These are phyloP conservation scores for Palaemon carinicauda DNA, from an alignment of 1,140 invertebrate species.

Conservation along the genomic window DNA sequence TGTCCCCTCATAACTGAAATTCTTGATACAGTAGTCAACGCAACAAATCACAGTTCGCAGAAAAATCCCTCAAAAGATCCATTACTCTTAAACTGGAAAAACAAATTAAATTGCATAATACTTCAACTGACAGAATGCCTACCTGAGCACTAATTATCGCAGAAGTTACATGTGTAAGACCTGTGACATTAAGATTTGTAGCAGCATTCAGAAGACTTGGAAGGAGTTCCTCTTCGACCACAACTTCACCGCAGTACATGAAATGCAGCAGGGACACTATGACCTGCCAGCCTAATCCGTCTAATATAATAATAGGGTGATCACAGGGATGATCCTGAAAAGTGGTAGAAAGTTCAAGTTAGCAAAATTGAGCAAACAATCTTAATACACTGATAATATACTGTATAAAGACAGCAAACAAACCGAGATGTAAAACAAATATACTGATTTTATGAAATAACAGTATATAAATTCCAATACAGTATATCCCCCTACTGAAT, in stretches of 20 bases:
- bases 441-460: too few relatives aligned
- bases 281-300: constrained; percentile 40
- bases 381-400: too few relatives aligned
- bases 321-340: constrained; percentile 56
- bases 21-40: too few relatives aligned
- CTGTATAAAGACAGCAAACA: too few relatives aligned
- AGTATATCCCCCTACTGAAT: too few relatives aligned
- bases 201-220: constrained; percentile 40
- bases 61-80: neutral
- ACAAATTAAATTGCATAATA: neutral
- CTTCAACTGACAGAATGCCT: neutral
- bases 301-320: constrained; percentile 52
- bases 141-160: constrained; percentile 43
- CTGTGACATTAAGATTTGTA: constrained; percentile 29
- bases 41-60: too few relatives aligned
- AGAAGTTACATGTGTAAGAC: constrained; percentile 41
- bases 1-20: too few relatives aligned
- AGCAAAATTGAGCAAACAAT: neutral
- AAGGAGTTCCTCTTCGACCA: constrained; percentile 47
- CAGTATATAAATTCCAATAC: too few relatives aligned
- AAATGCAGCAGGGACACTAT: constrained; percentile 48
- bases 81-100: neutral
- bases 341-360: neutral
- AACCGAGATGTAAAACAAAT: too few relatives aligned
- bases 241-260: constrained; percentile 53